A percentile compares a stretch with the other conserved stretches of the same genome.
Evolutionary conservation across 30 jellyfish, hydroid and myxozoan species (phyloP).

Genomic region (Mastigias papua): DNA sequence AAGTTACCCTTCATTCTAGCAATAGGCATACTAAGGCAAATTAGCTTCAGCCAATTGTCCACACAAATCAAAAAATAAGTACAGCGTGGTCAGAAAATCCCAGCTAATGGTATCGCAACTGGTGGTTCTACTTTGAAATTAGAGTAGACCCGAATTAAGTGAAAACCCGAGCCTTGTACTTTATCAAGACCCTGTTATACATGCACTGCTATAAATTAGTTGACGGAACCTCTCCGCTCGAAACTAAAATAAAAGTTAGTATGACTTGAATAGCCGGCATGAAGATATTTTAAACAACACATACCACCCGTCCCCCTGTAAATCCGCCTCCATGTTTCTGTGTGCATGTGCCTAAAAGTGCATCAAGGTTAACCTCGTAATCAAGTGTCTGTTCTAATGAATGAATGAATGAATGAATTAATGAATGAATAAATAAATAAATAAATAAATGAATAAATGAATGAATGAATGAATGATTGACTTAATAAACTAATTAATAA

Average conservation of each 20-base stretch:
- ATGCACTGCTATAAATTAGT: too few species aligned
- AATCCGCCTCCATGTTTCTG: conserved; percentile 61
- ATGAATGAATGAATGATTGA: too few species aligned
- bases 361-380: conserved; percentile 22
- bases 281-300: background rate
- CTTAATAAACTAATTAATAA: too few species aligned
- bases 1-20: too few species aligned
- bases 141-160: too few species aligned
- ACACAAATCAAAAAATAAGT: too few species aligned
- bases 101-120: background rate
- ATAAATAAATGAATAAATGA: too few species aligned
- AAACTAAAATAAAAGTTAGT: background rate
- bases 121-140: background rate
- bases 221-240: background rate
- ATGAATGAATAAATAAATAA: too few species aligned
- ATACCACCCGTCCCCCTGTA: conserved; percentile 57
- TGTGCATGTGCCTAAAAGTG: background rate
- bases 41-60: too few species aligned
- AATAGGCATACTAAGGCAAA: too few species aligned
- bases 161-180: too few species aligned
- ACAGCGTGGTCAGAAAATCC: background rate
- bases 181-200: too few species aligned
- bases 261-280: background rate
- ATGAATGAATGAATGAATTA: background rate
- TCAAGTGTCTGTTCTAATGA: background rate